Evolutionary conservation across 2,888 invertebrate species (phyloP), one percentile per base, ranked within the genome.

Genomic region (Onthophagus sagittarius): DNA sequence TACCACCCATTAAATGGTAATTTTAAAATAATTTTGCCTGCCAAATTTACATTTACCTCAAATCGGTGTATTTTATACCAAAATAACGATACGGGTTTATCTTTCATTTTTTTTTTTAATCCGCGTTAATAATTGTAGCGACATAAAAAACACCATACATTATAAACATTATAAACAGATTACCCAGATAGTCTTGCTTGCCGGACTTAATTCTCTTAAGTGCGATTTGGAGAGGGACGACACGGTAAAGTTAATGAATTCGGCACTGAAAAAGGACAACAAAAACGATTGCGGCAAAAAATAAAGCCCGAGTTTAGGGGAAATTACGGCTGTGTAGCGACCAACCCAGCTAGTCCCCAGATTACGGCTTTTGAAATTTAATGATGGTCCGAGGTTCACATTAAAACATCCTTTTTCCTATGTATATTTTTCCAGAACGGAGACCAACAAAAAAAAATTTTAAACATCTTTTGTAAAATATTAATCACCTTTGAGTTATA

Each of bases 111-210:
- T 53, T 23, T 23, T 23, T 23, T 53, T 53, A 53, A 53, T 23
- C 2, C 39, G 39, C 11, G 39, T 67, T 67, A 67, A 67, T 67
- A 67, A 67, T 67, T 67, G 67, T 23, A 23, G 31, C 39, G 39
- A 53, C 39, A 53, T 53, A 32, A 67, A 67, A 67, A 67, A 15
- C 67, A 15, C n/a, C 31, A n/a, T 23, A 23, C 67, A 67, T 67
- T 67, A 67, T 67, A 67, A 67, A 67, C 67, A 67, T 67, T 67
- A 67, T 67, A 67, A 67, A 67, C 67, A 67, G 67, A 67, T 67
- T 67, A 67, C 31, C 67, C 31, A 32, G 31, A 67, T 31, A 31
- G 6, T 9, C 23, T 15, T 23, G 23, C 67, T 15, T 13, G 31
- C 67, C 67, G 67, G 67, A 32, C 67, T 67, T 67, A 67, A 67